phyloP scores from a whole-genome alignment of 2,113 vertebrate genomes.

The Paradoxurus hermaphroditus region DNA sequence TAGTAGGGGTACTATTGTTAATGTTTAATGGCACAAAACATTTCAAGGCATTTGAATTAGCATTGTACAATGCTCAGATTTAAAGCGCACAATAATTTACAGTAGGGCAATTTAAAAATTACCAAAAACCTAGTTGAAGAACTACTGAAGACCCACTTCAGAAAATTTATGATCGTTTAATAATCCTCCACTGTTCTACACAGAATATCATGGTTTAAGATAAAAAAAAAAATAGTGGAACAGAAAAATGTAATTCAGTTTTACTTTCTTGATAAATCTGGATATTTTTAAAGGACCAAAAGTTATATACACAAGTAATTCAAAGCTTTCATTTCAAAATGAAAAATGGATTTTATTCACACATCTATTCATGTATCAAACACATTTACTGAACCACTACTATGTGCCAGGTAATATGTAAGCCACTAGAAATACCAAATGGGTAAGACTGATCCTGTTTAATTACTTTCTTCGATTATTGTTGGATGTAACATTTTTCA shows the following conservation, averaged over 20 bases:
- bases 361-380: neutral
- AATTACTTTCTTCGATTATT: neutral
- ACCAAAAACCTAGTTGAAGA: neutral
- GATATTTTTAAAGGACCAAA: neutral
- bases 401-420: neutral
- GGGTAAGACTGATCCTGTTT: neutral
- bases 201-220: neutral
- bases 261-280: neutral
- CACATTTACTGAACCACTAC: neutral
- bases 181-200: neutral
- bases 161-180: neutral
- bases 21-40: neutral
- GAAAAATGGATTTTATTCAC: neutral
- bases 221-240: neutral
- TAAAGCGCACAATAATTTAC: neutral
- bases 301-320: neutral
- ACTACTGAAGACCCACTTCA: neutral
- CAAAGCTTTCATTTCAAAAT: slow-evolving; percentile 24
- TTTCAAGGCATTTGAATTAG: neutral
- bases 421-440: neutral
- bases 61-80: neutral
- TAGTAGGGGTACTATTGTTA: neutral
- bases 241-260: neutral
- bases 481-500: neutral
- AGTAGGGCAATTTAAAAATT: neutral